phyloP scores from a whole-genome alignment of 2,797 vertebrate genomes.

The Gila robusta region DNA sequence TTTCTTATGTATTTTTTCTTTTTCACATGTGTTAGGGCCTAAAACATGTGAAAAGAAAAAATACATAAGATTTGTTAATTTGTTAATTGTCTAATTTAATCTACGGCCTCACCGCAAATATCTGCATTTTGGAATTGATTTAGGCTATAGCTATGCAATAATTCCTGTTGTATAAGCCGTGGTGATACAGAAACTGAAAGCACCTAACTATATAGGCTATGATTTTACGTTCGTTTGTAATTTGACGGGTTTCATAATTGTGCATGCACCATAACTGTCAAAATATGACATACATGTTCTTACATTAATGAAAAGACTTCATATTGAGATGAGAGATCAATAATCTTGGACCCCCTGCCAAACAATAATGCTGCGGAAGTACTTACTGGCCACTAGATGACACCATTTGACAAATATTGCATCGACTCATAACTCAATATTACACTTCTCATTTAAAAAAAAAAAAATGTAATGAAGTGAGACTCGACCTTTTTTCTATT shows the following conservation, averaged over 20 bases:
- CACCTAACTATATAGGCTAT: background rate
- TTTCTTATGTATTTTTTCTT: too few species aligned
- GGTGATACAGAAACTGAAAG: background rate
- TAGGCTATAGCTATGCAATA: background rate
- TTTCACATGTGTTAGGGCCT: background rate
- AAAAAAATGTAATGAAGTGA: background rate
- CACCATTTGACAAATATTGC: slow-evolving; percentile 9
- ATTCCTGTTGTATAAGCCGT: background rate
- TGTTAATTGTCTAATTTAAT: background rate
- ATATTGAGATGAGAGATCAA: too few species aligned
- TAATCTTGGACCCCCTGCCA: background rate
- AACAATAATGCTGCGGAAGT: background rate
- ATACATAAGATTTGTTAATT: background rate
- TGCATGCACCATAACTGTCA: background rate
- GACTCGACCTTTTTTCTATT: background rate
- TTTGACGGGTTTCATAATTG: background rate
- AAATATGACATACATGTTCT: background rate
- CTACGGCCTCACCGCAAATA: background rate
- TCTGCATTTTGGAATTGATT: background rate
- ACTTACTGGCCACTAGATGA: slow-evolving; percentile 17
- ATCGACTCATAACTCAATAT: background rate
- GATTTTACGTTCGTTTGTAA: background rate
- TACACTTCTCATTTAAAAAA: background rate
- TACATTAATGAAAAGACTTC: background rate
- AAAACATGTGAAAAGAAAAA: background rate